A percentile compares a stretch with the other conserved stretches of the same genome.
phyloP scores from a whole-genome alignment of 2,113 vertebrate species.

The Lota lota region DNA sequence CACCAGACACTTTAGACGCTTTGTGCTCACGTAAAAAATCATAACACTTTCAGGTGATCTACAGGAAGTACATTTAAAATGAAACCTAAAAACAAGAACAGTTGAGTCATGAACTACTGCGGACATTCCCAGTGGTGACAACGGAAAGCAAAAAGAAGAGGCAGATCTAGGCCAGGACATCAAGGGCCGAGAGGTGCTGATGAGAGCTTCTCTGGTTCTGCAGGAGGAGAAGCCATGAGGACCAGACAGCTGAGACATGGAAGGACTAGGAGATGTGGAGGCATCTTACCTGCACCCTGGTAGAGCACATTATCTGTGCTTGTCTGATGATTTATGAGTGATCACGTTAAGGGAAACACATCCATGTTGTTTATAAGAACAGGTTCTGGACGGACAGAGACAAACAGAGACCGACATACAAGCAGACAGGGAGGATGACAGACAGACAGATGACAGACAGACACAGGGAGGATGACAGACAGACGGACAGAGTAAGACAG shows the following conservation, averaged over 20 bases:
- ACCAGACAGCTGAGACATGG: neutral
- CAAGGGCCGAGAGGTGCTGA: slow-evolving; percentile 40
- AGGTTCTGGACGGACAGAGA: too few relatives aligned
- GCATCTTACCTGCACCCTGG: slow-evolving; percentile 53
- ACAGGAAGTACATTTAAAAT: slow-evolving; percentile 83
- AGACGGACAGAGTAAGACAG: too few relatives aligned
- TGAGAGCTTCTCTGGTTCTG: slow-evolving; percentile 59
- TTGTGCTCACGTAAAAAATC: slow-evolving; percentile 55
- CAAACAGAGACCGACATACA: too few relatives aligned
- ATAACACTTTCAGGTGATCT: slow-evolving; percentile 55
- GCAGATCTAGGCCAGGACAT: neutral
- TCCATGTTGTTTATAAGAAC: neutral
- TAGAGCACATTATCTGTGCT: slow-evolving; percentile 72
- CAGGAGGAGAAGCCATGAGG: slow-evolving; percentile 8
- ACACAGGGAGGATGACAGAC: too few relatives aligned
- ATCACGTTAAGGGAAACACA: slow-evolving; percentile 48
- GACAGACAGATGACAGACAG: too few relatives aligned
- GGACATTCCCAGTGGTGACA: neutral
- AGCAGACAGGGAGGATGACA: too few relatives aligned
- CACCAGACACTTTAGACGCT: slow-evolving; percentile 70
- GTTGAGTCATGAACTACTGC: slow-evolving; percentile 29
- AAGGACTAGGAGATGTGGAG: neutral
- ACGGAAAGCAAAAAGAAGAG: slow-evolving; percentile 23
- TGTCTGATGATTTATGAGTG: slow-evolving; percentile 73
- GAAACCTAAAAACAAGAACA: slow-evolving; percentile 46